Evolutionary conservation across 2,113 vertebrate genomes (phyloP).

Genomic region (Ardeotis arabs): DNA sequence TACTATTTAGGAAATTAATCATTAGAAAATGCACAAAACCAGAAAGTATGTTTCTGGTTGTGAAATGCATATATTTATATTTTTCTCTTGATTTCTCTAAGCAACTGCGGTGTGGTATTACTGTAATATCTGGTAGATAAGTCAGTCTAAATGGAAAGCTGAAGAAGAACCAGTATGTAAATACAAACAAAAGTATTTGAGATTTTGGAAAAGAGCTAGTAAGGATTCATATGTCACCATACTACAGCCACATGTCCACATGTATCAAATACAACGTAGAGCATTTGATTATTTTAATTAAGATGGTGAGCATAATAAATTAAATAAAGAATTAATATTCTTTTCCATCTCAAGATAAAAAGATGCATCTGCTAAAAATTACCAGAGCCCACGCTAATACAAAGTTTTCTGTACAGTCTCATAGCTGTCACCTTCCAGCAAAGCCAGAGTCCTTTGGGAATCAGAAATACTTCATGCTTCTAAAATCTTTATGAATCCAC

Average conservation of each 20-base stretch:
- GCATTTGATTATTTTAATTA: neutral
- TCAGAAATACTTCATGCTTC: neutral
- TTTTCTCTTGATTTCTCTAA: neutral
- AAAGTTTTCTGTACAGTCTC: neutral
- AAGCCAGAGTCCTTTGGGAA: neutral
- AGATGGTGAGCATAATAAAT: neutral
- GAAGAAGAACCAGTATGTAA: neutral
- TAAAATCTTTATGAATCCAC: constrained; percentile 17
- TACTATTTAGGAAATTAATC: neutral
- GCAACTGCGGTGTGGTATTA: neutral
- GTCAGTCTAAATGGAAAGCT: neutral
- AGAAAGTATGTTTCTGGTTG: neutral
- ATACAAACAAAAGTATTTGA: neutral
- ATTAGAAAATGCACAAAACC: constrained; percentile 9
- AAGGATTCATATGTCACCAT: neutral
- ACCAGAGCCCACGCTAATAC: neutral
- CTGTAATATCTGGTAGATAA: neutral
- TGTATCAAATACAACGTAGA: neutral
- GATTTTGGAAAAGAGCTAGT: neutral
- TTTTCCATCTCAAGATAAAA: neutral
- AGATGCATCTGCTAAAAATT: neutral
- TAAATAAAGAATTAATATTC: neutral
- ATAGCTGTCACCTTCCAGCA: neutral
- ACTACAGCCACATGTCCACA: neutral
- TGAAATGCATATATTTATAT: neutral